phyloP scores from a whole-genome alignment of 2,113 vertebrate species.

The Malurus elegans region DNA sequence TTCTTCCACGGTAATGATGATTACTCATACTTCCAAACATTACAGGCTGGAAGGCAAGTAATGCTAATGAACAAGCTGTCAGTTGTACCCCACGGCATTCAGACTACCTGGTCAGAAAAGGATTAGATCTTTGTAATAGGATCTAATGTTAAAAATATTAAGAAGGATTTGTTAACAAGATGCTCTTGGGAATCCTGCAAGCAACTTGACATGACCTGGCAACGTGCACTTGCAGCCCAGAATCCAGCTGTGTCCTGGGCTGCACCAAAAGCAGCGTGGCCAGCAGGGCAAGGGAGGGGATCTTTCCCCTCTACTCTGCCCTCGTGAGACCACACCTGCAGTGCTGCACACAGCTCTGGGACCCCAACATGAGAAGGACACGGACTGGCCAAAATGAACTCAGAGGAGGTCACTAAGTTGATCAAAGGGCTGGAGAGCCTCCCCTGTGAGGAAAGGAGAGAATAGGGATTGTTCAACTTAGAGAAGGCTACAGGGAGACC shows the following conservation, averaged over 20 bases:
- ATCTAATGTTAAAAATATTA: not conserved
- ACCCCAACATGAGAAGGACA: not conserved
- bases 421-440: not conserved
- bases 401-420: not conserved
- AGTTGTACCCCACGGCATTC: not conserved
- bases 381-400: not conserved
- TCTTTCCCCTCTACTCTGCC: not conserved
- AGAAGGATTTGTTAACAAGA: not conserved
- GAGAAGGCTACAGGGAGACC: not conserved
- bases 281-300: not conserved
- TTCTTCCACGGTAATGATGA: not conserved
- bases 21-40: constrained; percentile 15
- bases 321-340: not conserved
- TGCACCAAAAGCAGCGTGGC: not conserved
- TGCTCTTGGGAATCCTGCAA: not conserved
- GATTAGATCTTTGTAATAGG: not conserved
- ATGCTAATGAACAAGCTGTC: not conserved
- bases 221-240: not conserved
- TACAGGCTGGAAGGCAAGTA: not conserved
- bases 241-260: not conserved
- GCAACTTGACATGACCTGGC: not conserved
- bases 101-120: not conserved
- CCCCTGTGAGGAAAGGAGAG: not conserved
- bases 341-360: not conserved
- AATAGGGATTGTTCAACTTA: not conserved